These are phyloP conservation scores for Saccostrea echinata DNA, from an alignment of 1,140 invertebrate genomes.

Conservation along the genomic window DNA sequence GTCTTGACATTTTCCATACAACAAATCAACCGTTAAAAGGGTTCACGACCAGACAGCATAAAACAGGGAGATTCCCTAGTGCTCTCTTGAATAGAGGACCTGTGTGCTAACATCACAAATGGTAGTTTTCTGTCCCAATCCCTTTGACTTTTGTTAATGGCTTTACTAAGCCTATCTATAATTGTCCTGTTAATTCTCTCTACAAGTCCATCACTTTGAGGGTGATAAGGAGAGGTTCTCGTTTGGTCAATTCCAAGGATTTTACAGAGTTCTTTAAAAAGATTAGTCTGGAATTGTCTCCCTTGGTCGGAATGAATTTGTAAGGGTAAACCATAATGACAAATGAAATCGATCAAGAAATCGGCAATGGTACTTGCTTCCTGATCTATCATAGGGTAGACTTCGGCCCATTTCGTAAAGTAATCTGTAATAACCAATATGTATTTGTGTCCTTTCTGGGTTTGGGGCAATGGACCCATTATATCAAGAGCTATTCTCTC, in stretches of 20 bases:
- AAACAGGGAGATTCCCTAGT: too few relatives aligned
- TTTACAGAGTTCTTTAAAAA: too few relatives aligned
- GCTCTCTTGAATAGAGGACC: too few relatives aligned
- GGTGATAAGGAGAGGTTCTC: conserved; percentile 46
- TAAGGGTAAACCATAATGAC: background rate
- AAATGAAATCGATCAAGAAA: conserved; percentile 50
- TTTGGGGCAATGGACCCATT: background rate
- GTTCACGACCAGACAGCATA: too few relatives aligned
- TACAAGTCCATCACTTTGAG: conserved; percentile 60
- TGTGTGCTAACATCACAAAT: too few relatives aligned
- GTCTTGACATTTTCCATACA: too few relatives aligned
- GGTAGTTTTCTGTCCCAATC: too few relatives aligned
- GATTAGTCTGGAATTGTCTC: too few relatives aligned
- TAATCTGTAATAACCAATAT: too few relatives aligned
- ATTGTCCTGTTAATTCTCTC: conserved; percentile 70
- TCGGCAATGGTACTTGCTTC: conserved; percentile 55
- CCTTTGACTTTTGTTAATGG: background rate
- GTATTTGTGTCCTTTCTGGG: too few relatives aligned
- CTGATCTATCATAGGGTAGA: background rate
- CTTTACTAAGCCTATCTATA: conserved; percentile 65
- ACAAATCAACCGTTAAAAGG: too few relatives aligned
- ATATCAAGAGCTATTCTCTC: background rate
- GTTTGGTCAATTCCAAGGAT: conserved; percentile 23
- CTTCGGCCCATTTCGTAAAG: background rate
- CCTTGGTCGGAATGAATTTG: too few relatives aligned